Evolutionary conservation across 2,797 vertebrate species (phyloP).

Genomic region (Podarcis siculus): DNA sequence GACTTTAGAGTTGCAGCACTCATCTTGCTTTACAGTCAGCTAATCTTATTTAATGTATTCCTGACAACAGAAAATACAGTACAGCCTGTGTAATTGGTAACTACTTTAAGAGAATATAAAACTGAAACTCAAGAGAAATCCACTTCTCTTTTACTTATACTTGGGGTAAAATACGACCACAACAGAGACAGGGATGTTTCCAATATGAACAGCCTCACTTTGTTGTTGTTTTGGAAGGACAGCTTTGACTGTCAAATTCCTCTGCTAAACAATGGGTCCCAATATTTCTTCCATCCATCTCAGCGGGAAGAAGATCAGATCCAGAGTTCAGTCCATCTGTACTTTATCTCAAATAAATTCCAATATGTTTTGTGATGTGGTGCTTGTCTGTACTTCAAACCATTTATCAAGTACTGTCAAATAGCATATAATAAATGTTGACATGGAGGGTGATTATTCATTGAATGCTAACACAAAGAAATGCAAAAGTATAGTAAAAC

Average conservation of each 20-base stretch:
- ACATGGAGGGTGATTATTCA: conserved; percentile 15
- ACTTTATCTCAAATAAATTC: conserved; percentile 57
- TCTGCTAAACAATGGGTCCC: conserved; percentile 57
- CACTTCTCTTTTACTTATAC: conserved; percentile 40
- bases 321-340: conserved; percentile 62
- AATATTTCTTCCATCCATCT: conserved; percentile 54
- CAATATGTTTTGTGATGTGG: conserved; percentile 39
- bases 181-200: conserved; percentile 45
- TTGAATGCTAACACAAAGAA: conserved; percentile 11
- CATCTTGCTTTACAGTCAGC: neutral
- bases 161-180: conserved; percentile 45
- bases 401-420: conserved; percentile 13
- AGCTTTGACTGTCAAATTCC: conserved; percentile 68
- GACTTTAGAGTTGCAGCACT: too few species aligned
- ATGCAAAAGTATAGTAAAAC: neutral
- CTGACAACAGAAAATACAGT: conserved; percentile 35
- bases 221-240: conserved; percentile 42
- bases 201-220: conserved; percentile 34
- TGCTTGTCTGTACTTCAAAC: conserved; percentile 23
- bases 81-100: conserved; percentile 21
- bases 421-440: neutral
- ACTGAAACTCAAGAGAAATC: conserved; percentile 45
- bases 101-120: conserved; percentile 38
- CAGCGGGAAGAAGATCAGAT: conserved; percentile 53
- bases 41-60: conserved; percentile 29